A percentile compares a stretch with the other conserved stretches of the same genome.
These are phyloP conservation scores for Microchirus variegatus DNA, from an alignment of 2,797 vertebrate genomes.

Conservation along the genomic window DNA sequence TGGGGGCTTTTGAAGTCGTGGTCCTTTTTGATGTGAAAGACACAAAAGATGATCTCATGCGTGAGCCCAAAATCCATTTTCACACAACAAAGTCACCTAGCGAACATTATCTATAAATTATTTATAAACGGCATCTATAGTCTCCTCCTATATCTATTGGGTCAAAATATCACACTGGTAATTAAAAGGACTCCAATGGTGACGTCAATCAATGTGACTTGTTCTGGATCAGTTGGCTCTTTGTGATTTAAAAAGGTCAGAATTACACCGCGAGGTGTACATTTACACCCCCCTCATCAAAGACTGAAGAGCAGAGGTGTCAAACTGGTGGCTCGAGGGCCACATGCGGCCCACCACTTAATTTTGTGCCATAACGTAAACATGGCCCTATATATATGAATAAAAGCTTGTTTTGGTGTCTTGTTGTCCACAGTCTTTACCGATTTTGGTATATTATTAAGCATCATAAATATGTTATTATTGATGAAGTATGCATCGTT, in stretches of 20 bases:
- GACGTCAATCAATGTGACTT: conserved; percentile 6
- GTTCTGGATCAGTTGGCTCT: too few relatives aligned
- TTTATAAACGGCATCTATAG: background rate
- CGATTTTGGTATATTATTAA: too few relatives aligned
- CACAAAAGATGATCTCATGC: conserved; percentile 54
- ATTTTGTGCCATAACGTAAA: too few relatives aligned
- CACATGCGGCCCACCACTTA: too few relatives aligned
- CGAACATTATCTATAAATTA: conserved; percentile 5
- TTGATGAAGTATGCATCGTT: too few relatives aligned
- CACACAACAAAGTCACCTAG: conserved; percentile 17
- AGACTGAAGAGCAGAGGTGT: too few relatives aligned
- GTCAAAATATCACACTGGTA: background rate
- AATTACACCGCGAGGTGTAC: background rate
- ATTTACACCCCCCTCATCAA: background rate
- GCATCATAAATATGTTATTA: too few relatives aligned
- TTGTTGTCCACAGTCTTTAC: too few relatives aligned
- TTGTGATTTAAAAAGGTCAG: conserved; percentile 19
- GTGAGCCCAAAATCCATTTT: conserved; percentile 37
- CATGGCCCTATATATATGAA: too few relatives aligned
- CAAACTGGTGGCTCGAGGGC: too few relatives aligned
- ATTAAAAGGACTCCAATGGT: conserved; percentile 1
- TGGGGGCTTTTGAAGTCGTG: conserved; percentile 51
- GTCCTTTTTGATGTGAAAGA: conserved; percentile 40
- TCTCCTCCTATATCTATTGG: background rate
- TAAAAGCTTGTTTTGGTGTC: too few relatives aligned